A percentile compares a stretch with the other conserved stretches of the same genome.
Conservation (phyloP, 1,140 invertebrate species). For the Oscheius sp. region DNA sequence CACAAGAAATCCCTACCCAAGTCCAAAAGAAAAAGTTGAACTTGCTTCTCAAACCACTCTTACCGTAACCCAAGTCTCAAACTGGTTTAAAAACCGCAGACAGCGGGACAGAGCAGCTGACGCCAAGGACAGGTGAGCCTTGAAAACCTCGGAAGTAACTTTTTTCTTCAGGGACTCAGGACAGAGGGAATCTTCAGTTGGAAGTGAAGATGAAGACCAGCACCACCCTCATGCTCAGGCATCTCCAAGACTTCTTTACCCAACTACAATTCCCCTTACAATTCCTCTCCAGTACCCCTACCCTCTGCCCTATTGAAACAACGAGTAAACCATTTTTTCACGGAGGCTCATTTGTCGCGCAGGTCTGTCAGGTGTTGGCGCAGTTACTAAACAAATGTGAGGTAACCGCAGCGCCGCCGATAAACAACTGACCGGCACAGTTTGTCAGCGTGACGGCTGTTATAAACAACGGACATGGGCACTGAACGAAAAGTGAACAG, state of each 20-base stretch:
- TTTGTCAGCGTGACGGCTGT: no score
- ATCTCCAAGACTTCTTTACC: conserved; percentile 7
- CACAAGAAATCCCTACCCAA: conserved; percentile 85
- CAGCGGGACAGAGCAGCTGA: conserved; percentile 85
- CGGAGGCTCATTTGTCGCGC: neutral
- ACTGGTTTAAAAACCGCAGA: conserved; percentile 96
- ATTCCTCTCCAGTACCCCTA: neutral
- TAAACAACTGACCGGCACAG: no score
- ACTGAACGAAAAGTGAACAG: no score
- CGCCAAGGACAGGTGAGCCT: conserved; percentile 19
- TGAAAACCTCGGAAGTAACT: neutral
- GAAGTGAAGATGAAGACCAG: conserved; percentile 30
- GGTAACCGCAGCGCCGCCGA: no score
- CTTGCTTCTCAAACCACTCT: conserved; percentile 71
- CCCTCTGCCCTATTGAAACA: neutral
- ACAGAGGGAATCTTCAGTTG: neutral
- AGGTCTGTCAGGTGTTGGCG: neutral
- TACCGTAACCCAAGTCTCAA: conserved; percentile 68
- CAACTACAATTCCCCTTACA: neutral
- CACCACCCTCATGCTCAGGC: no score
- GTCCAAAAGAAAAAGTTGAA: conserved; percentile 89
- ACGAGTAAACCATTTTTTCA: neutral
- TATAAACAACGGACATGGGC: no score
- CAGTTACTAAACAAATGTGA: no score
- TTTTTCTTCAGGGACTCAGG: neutral